Conservation (phyloP, 2,113 vertebrate genomes). For the Cololabis saira region DNA sequence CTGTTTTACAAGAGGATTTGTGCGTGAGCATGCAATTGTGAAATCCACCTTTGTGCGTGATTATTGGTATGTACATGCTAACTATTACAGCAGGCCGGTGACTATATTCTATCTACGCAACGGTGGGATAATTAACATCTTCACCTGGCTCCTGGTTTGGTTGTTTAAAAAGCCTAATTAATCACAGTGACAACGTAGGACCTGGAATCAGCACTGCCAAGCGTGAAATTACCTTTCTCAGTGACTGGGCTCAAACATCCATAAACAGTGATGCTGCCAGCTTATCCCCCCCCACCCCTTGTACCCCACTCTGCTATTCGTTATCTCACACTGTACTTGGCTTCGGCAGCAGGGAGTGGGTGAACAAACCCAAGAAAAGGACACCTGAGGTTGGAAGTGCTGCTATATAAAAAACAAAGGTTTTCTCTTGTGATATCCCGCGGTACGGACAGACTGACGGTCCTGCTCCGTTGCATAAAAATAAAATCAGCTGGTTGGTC, state of each 20-base stretch:
- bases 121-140: conserved; percentile 75
- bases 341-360: conserved; percentile 38
- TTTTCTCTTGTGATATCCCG: conserved; percentile 43
- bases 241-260: conserved; percentile 65
- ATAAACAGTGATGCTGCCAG: conserved; percentile 75
- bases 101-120: conserved; percentile 68
- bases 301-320: conserved; percentile 49
- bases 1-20: neutral
- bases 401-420: conserved; percentile 35
- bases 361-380: conserved; percentile 41
- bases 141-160: conserved; percentile 77
- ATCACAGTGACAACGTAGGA: conserved; percentile 75
- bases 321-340: conserved; percentile 52
- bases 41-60: conserved; percentile 5
- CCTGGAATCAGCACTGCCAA: conserved; percentile 61
- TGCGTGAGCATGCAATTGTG: neutral
- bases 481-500: conserved; percentile 54
- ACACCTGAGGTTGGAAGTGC: conserved; percentile 34
- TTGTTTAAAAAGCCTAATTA: conserved; percentile 79
- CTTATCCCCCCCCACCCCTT: conserved; percentile 54
- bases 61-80: conserved; percentile 9
- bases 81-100: conserved; percentile 27
- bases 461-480: conserved; percentile 38
- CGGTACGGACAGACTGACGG: conserved; percentile 16
- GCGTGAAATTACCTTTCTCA: conserved; percentile 82